These are phyloP conservation scores for Kradibia gibbosae DNA, from an alignment of 1,140 invertebrate species.

Conservation along the genomic window DNA sequence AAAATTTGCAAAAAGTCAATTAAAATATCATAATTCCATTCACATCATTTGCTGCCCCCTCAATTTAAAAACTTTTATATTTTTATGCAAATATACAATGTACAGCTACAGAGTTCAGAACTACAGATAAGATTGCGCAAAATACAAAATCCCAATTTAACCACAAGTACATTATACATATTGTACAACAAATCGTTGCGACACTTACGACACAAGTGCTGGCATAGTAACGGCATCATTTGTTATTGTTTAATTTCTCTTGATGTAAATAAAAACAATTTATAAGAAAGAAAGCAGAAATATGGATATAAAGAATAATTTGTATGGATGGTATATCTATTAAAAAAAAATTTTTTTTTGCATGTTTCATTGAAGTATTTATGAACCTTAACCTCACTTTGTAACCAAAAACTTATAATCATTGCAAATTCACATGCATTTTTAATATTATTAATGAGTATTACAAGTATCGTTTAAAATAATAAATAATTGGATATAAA, in stretches of 20 bases:
- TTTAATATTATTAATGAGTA: neutral
- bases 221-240: neutral
- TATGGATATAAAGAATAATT: neutral
- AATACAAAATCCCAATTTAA: no score
- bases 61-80: no score
- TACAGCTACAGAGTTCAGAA: no score
- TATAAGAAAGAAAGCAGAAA: neutral
- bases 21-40: no score
- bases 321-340: constrained; percentile 7
- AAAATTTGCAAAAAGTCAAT: no score
- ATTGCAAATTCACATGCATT: constrained; percentile 17
- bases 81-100: no score
- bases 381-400: constrained; percentile 42
- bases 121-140: no score
- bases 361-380: neutral
- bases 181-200: no score
- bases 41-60: no score
- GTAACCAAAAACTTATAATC: constrained; percentile 14
- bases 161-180: neutral
- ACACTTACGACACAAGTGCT: neutral
- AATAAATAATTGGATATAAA: neutral
- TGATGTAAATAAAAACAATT: neutral
- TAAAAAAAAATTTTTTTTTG: neutral
- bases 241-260: neutral
- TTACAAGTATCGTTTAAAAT: neutral